Percentiles rank a stretch among this genome's conserved stretches.
Conservation (phyloP, 1,140 invertebrate genomes). For the Cyphomyrmex costatus region DNA sequence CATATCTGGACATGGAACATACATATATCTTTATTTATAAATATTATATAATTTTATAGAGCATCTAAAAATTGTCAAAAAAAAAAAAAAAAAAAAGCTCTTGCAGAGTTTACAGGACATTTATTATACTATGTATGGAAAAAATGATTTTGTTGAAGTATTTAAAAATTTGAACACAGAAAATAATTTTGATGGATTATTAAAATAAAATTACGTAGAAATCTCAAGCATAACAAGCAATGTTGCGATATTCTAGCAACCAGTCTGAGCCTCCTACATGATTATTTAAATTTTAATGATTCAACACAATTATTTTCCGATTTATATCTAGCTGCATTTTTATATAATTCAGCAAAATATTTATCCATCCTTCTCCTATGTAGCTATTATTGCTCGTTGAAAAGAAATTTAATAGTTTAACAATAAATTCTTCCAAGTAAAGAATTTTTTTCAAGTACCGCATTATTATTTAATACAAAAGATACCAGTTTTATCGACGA, state of each 20-base stretch:
- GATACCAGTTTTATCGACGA: background rate
- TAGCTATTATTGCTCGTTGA: background rate
- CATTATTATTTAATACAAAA: background rate
- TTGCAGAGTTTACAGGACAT: background rate
- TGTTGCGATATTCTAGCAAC: too few species aligned
- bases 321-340: too few species aligned
- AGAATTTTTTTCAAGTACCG: background rate
- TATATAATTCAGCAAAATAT: too few species aligned
- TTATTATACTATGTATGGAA: background rate
- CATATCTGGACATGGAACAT: background rate
- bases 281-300: too few species aligned
- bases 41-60: background rate
- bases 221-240: background rate
- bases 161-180: too few species aligned
- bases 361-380: too few species aligned
- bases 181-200: too few species aligned
- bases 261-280: too few species aligned
- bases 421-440: background rate
- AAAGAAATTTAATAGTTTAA: background rate
- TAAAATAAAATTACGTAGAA: too few species aligned
- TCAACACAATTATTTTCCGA: too few species aligned
- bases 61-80: constrained; percentile 13
- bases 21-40: background rate
- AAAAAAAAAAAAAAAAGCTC: too few species aligned
- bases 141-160: too few species aligned